These are phyloP conservation scores for Anabas testudineus DNA, from an alignment of 2,797 vertebrate species.

Conservation along the genomic window DNA sequence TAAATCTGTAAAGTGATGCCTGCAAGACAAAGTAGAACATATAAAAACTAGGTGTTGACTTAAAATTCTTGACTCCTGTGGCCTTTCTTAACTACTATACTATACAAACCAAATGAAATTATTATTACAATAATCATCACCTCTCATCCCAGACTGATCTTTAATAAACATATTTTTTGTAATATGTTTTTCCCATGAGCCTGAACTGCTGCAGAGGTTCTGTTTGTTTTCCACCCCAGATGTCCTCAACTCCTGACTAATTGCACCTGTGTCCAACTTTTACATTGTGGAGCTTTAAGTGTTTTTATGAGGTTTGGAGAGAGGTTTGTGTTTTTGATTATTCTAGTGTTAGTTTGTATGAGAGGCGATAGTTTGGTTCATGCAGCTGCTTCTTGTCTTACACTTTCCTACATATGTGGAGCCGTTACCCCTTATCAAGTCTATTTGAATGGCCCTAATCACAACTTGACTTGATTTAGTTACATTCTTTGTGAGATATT, in stretches of 20 bases:
- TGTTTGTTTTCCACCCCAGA: constrained; percentile 14
- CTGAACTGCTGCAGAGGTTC: constrained; percentile 8
- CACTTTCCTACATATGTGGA: not conserved
- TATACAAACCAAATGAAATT: too few relatives aligned
- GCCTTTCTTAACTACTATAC: too few relatives aligned
- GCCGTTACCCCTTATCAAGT: not conserved
- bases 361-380: not conserved
- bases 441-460: too few relatives aligned
- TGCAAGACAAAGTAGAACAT: too few relatives aligned
- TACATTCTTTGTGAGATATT: not conserved
- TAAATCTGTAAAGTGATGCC: too few relatives aligned
- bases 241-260: constrained; percentile 3
- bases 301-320: not conserved
- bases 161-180: constrained; percentile 11
- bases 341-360: not conserved
- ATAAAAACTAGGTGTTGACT: too few relatives aligned
- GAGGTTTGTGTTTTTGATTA: not conserved
- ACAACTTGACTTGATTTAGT: not conserved
- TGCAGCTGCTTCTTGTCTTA: constrained; percentile 12
- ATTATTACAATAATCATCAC: too few relatives aligned
- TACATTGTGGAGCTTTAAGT: not conserved
- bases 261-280: constrained; percentile 39
- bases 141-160: not conserved
- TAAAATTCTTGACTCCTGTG: too few relatives aligned
- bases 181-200: constrained; percentile 13